Percentiles rank a stretch among this genome's conserved stretches.
Conservation (phyloP, 2,113 vertebrate genomes). For the Plestiodon gilberti region DNA sequence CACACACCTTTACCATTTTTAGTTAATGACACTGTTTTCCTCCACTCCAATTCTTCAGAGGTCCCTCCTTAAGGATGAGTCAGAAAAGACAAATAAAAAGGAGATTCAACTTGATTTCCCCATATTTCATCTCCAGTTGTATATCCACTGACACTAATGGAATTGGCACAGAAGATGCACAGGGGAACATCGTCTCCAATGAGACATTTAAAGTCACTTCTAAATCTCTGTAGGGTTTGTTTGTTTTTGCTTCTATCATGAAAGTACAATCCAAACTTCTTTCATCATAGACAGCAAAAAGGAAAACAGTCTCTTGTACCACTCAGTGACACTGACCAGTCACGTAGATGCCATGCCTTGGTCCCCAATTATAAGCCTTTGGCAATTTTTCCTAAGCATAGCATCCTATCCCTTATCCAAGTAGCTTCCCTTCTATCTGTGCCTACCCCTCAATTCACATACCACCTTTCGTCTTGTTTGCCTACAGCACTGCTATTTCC, state of each 20-base stretch:
- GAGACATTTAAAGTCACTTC: neutral
- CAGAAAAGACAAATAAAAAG: neutral
- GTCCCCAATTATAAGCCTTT: no score
- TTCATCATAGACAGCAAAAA: neutral
- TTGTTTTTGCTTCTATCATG: neutral
- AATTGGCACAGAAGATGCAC: neutral
- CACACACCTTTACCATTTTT: neutral
- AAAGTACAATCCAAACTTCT: neutral
- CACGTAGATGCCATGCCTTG: neutral
- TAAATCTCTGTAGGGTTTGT: neutral
- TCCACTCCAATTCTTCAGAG: neutral
- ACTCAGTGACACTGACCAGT: neutral
- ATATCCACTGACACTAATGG: neutral
- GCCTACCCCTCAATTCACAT: neutral
- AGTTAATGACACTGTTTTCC: neutral
- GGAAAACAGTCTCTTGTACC: neutral
- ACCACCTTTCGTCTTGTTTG: neutral
- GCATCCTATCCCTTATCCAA: no score
- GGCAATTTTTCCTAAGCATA: neutral
- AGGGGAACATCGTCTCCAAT: neutral
- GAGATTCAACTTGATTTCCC: neutral
- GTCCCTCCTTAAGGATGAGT: neutral
- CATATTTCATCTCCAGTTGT: slow-evolving; percentile 6
- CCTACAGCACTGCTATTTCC: neutral
- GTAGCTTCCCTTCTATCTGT: neutral